Percentiles rank a stretch among this genome's conserved stretches.
Evolutionary conservation across 1,140 invertebrate genomes (phyloP).

Genomic region (Caenorhabditis latens): DNA sequence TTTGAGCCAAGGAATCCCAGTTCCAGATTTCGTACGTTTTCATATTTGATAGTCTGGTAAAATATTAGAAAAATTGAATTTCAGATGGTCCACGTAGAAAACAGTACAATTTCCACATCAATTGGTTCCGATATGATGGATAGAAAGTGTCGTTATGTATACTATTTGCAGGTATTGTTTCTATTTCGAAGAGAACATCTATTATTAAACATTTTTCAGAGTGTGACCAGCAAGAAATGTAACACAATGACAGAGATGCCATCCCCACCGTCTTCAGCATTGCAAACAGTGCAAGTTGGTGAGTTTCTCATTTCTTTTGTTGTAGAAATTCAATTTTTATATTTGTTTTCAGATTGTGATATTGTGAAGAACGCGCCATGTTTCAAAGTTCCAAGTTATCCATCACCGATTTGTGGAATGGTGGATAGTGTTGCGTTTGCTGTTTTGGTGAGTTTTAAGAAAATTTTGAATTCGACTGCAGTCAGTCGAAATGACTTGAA

Average conservation of each 20-base stretch:
- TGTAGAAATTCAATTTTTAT: too few relatives aligned
- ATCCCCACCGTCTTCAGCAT: conserved; percentile 27
- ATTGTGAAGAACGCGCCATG: conserved; percentile 65
- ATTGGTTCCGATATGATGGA: conserved; percentile 74
- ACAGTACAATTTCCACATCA: conserved; percentile 67
- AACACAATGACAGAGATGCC: conserved; percentile 49
- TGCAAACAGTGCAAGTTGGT: conserved; percentile 66
- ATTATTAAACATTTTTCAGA: neutral
- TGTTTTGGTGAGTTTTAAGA: conserved; percentile 59
- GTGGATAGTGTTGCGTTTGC: conserved; percentile 65
- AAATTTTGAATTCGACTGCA: neutral
- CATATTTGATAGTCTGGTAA: neutral
- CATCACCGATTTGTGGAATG: conserved; percentile 70
- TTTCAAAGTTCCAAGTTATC: conserved; percentile 41
- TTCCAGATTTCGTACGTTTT: conserved; percentile 70
- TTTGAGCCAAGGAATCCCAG: conserved; percentile 67
- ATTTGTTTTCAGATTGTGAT: conserved; percentile 58
- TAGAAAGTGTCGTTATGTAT: conserved; percentile 70
- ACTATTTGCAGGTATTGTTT: conserved; percentile 66
- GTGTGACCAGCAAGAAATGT: conserved; percentile 50
- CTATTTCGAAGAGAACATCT: neutral
- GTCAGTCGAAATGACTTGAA: too few relatives aligned
- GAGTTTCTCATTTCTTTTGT: conserved; percentile 30
- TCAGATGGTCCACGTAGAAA: conserved; percentile 48
- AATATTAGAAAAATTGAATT: neutral